phyloP scores from a whole-genome alignment of 2,797 vertebrate species.

The Parauchenoglanis ngamensis region DNA sequence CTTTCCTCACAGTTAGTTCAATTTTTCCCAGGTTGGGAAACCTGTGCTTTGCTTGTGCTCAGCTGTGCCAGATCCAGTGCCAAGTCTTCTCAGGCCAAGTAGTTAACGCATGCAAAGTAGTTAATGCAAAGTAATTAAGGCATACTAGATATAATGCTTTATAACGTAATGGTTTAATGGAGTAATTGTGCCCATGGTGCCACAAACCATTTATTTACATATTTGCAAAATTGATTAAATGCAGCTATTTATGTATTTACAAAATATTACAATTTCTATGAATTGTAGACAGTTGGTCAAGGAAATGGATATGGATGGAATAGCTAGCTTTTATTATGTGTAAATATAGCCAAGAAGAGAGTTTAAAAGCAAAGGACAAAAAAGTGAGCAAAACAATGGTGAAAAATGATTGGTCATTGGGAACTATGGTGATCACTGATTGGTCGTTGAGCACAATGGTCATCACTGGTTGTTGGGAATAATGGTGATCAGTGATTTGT shows the following conservation, averaged over 20 bases:
- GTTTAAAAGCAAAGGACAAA: not conserved
- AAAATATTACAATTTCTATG: not conserved
- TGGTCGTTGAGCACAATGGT: not conserved
- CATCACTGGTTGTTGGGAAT: not conserved
- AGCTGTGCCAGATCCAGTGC: conserved; percentile 15
- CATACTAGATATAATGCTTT: not conserved
- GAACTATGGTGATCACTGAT: too few relatives aligned
- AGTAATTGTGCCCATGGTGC: not conserved
- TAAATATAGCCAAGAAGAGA: not conserved
- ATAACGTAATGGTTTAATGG: not conserved
- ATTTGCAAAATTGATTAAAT: not conserved
- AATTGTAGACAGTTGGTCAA: not conserved
- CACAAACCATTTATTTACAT: not conserved
- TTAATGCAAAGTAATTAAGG: not conserved
- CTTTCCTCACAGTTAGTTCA: not conserved
- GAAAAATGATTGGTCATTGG: not conserved
- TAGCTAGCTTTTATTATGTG: not conserved
- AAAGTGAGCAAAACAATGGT: not conserved
- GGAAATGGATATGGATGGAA: not conserved
- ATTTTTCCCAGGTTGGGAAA: not conserved
- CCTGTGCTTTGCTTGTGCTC: not conserved
- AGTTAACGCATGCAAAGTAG: not conserved
- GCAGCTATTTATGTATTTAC: not conserved
- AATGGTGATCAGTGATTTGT: not conserved
- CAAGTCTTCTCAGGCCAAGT: not conserved